Base-by-base conservation (phyloP, 2,888 invertebrate species). In the Campopleginae sp. region DNA sequence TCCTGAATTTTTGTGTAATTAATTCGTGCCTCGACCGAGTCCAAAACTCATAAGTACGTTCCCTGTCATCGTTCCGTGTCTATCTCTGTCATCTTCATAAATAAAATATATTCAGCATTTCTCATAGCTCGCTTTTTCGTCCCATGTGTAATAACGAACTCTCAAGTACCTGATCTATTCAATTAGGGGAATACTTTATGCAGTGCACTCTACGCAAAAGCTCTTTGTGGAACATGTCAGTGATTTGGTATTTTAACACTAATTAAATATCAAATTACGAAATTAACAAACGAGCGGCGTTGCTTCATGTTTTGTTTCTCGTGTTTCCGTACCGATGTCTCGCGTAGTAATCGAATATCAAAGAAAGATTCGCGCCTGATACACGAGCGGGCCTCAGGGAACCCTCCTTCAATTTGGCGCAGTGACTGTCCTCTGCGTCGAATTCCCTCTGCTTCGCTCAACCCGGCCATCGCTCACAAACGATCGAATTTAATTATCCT, bases 201-300 rank as follows among this genome's bases (percentile, higher is more conserved):
- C 42, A 38, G 63, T 51, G 48, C 48, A 27, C 27, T 31, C 17
- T 8, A 70, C 2, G 76, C 72, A 79, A 76, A 74, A 38, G 82
- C 86, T 86, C 86, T 87, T 88, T 86, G 82, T 79, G 82, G 87
- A 88, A 85, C 84, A 68, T 44, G 86, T 86, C 89, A 84, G 88
- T 88, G 88, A 84, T 86, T 19, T 38, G 85, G 76, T 86, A 88
- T 85, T 90, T 91, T 88, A 89, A 88, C 88, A 88, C 89, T 91
- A 92, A 92, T 92, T 91, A 90, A 91, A 92, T 91, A 89, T 92
- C 91, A 88, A 90, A 91, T 92, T 91, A 89, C 90, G 85, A 86
- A 86, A 87, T 87, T 84, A 83, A 74, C 51, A 42, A 77, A 68
- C 61, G 66, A 75, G 46, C 71, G 66, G 70, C 86, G 66, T 51